Percentiles rank a stretch among this genome's conserved stretches.
These are phyloP conservation scores for Gadopsis marmoratus DNA, from an alignment of 2,797 vertebrate species.

Conservation along the genomic window DNA sequence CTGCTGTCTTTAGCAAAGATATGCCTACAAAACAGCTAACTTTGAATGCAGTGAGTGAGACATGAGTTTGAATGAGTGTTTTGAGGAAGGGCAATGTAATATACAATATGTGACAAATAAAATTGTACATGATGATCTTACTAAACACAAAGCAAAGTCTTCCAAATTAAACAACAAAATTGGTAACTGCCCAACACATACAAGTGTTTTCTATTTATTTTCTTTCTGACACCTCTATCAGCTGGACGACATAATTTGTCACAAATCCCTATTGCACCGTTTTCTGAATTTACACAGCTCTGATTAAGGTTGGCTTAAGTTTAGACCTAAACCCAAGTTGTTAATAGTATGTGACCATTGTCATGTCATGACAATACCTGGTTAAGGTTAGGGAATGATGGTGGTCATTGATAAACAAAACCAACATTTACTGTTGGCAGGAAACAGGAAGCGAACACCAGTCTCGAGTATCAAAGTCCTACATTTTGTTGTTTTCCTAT, in stretches of 20 bases:
- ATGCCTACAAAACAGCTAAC: constrained; percentile 5
- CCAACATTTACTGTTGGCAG: neutral
- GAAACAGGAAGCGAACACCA: neutral
- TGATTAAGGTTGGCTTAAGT: neutral
- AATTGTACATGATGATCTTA: neutral
- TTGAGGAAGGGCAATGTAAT: neutral
- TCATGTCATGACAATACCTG: neutral
- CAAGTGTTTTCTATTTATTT: neutral
- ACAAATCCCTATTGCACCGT: neutral
- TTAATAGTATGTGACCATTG: neutral
- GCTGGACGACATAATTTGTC: neutral
- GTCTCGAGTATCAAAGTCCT: neutral
- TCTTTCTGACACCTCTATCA: neutral
- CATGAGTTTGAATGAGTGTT: neutral
- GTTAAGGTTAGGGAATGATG: neutral
- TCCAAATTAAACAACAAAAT: constrained; percentile 16
- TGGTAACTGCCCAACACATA: constrained; percentile 1
- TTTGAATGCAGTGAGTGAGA: constrained; percentile 18
- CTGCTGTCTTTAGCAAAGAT: constrained; percentile 51
- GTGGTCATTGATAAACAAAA: neutral
- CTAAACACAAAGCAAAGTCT: constrained; percentile 2
- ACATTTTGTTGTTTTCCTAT: neutral
- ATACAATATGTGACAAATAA: neutral
- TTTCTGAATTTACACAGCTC: neutral
- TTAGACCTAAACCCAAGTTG: neutral